phyloP scores from a whole-genome alignment of 2,113 vertebrate species.

The Gasterosteus nipponicus region DNA sequence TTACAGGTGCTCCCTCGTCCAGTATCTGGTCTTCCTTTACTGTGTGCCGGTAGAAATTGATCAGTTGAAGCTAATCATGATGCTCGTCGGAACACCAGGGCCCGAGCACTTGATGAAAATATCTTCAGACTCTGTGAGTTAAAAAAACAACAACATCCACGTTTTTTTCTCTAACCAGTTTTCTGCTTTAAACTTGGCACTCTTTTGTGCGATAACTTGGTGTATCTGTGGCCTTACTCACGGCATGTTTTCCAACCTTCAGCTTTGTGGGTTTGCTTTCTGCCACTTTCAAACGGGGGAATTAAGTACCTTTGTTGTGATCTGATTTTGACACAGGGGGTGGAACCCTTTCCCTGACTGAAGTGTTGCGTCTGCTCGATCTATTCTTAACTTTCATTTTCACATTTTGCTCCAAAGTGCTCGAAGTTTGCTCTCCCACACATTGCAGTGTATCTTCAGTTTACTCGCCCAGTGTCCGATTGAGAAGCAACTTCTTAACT shows the following conservation, averaged over 20 bases:
- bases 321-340: conserved; percentile 25
- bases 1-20: conserved; percentile 17
- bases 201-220: conserved; percentile 33
- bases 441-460: conserved; percentile 4
- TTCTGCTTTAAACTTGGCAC: conserved; percentile 23
- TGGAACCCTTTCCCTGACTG: conserved; percentile 32
- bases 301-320: conserved; percentile 19
- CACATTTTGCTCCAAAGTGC: conserved; percentile 39
- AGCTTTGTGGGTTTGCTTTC: conserved; percentile 34
- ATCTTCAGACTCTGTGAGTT: conserved; percentile 99
- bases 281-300: conserved; percentile 17
- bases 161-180: conserved; percentile 60
- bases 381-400: conserved; percentile 19
- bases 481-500: conserved; percentile 62
- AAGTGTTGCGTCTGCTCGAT: conserved; percentile 26
- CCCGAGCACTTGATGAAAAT: conserved; percentile 99
- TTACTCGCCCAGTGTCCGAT: conserved; percentile 19
- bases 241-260: conserved; percentile 65
- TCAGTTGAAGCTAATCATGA: conserved; percentile 99
- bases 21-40: conserved; percentile 93
- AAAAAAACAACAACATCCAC: conserved; percentile 74
- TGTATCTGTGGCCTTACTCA: conserved; percentile 40
- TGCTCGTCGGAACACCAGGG: conserved; percentile 98
- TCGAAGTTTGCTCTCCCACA: conserved; percentile 39
- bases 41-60: conserved; percentile 96